Evolutionary conservation across 2,888 invertebrate genomes (phyloP).

Genomic region (Prosapia bicincta): DNA sequence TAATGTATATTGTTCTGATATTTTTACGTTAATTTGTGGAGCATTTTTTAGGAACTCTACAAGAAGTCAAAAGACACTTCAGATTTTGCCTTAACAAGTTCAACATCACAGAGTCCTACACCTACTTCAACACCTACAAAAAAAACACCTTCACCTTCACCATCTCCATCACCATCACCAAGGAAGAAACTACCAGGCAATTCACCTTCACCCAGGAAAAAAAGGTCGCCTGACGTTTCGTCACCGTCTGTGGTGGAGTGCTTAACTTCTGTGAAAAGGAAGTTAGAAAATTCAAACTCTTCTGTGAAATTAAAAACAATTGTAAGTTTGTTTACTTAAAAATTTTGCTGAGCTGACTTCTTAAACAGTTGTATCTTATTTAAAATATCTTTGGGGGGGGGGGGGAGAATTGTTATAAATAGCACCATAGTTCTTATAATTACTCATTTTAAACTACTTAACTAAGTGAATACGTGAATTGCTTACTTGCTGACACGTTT

Average conservation of each 20-base stretch:
- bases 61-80: conserved; percentile 64
- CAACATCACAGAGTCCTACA: neutral
- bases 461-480: too few species aligned
- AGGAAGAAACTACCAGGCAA: neutral
- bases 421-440: too few species aligned
- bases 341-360: too few species aligned
- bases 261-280: neutral
- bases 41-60: conserved; percentile 51
- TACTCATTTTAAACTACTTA: too few species aligned
- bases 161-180: neutral
- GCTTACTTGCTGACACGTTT: too few species aligned
- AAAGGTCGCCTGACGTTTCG: neutral
- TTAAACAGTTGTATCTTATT: too few species aligned
- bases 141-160: neutral
- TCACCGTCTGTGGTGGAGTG: neutral
- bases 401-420: too few species aligned
- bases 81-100: conserved; percentile 51
- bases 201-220: conserved; percentile 18
- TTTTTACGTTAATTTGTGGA: too few species aligned
- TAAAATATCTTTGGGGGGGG: too few species aligned
- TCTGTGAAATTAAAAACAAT: neutral
- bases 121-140: neutral
- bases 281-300: neutral
- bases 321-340: neutral
- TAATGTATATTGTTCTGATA: too few species aligned